phyloP scores from a whole-genome alignment of 2,113 vertebrate species.

The Amblyornis subalaris region DNA sequence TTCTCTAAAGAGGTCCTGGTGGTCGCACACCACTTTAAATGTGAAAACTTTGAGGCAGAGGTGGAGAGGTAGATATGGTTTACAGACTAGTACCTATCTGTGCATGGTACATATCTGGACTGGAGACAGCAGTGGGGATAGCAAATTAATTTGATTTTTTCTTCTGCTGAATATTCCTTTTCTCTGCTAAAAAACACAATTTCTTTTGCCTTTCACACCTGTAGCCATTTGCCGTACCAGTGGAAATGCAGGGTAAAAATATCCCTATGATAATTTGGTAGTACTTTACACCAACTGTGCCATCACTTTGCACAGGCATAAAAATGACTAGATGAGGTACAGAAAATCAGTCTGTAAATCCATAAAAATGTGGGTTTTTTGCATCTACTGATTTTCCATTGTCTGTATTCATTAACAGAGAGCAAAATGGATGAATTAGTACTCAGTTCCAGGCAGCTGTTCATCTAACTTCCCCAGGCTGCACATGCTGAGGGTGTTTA shows the following conservation, averaged over 20 bases:
- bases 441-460: conserved; percentile 36
- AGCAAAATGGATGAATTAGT: conserved; percentile 40
- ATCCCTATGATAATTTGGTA: background rate
- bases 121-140: background rate
- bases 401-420: conserved; percentile 38
- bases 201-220: conserved; percentile 17
- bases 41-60: background rate
- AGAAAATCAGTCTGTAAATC: conserved; percentile 46
- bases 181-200: background rate
- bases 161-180: background rate
- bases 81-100: background rate
- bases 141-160: background rate
- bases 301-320: background rate
- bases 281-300: conserved; percentile 14
- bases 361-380: conserved; percentile 14
- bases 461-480: conserved; percentile 23
- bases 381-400: conserved; percentile 56
- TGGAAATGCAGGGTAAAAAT: conserved; percentile 34
- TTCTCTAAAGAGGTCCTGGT: background rate
- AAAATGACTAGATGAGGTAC: conserved; percentile 23
- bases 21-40: background rate
- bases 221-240: background rate
- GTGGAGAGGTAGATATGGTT: accelerated
- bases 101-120: background rate
- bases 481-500: conserved; percentile 4